Evolutionary conservation across 1,140 invertebrate species (phyloP).

Genomic region (Heliothis subflexa): DNA sequence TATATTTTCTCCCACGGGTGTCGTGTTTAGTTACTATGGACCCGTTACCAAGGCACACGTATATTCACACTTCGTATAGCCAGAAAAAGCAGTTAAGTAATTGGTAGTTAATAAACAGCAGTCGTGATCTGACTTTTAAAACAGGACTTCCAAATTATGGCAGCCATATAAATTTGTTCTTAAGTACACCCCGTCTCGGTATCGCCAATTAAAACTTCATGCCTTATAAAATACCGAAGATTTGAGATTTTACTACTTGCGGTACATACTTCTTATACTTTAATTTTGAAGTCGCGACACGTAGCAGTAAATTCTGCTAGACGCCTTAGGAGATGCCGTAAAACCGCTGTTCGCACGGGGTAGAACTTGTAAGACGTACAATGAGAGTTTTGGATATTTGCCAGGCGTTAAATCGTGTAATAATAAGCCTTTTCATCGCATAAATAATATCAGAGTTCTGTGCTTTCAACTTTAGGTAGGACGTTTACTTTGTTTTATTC

Average conservation of each 20-base stretch:
- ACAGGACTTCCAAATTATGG: not conserved
- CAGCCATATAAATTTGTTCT: not conserved
- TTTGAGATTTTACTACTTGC: not conserved
- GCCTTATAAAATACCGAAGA: not conserved
- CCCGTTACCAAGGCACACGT: not conserved
- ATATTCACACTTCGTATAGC: not conserved
- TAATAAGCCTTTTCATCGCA: slow-evolving; percentile 33
- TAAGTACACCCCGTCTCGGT: not conserved
- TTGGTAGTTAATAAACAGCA: not conserved
- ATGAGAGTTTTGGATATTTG: slow-evolving; percentile 26
- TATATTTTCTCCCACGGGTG: not conserved
- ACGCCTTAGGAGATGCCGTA: slow-evolving; percentile 21
- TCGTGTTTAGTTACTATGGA: not conserved
- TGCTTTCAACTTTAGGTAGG: not conserved
- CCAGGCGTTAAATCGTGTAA: slow-evolving; percentile 23
- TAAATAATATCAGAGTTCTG: slow-evolving; percentile 14
- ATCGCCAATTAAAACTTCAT: slow-evolving; percentile 34
- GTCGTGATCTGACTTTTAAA: not conserved
- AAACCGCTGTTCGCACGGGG: slow-evolving; percentile 14
- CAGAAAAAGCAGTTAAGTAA: not conserved
- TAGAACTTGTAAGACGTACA: slow-evolving; percentile 1
- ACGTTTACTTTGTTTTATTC: not conserved
- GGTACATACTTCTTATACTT: not conserved
- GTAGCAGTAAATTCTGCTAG: slow-evolving; percentile 24
- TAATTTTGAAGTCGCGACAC: slow-evolving; percentile 13